A percentile compares a stretch with the other conserved stretches of the same genome.
These are phyloP conservation scores for Acipenser oxyrinchus DNA, from an alignment of 2,797 vertebrate genomes.

Conservation along the genomic window DNA sequence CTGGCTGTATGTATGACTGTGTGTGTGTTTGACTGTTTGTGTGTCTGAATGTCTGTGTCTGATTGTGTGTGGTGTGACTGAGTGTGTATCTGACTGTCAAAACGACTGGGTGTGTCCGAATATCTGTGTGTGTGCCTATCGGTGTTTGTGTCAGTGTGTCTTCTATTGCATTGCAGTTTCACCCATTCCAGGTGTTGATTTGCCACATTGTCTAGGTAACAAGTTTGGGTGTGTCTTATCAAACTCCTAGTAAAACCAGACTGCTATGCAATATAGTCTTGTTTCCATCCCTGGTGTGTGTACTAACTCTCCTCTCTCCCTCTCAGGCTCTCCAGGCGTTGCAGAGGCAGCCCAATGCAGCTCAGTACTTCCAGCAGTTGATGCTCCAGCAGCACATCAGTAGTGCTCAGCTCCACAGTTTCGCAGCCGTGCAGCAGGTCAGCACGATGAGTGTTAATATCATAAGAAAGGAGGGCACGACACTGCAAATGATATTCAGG, in stretches of 20 bases:
- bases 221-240: too few relatives aligned
- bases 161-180: too few relatives aligned
- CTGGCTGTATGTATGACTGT: neutral
- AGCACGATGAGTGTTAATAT: conserved; percentile 26
- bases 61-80: too few relatives aligned
- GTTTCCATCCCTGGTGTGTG: neutral
- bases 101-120: too few relatives aligned
- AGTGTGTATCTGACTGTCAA: too few relatives aligned
- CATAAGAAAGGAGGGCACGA: conserved; percentile 1
- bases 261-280: too few relatives aligned
- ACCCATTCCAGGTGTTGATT: too few relatives aligned
- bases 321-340: conserved; percentile 88
- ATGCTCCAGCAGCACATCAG: conserved; percentile 97
- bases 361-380: conserved; percentile 96
- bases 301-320: conserved; percentile 24
- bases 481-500: too few relatives aligned
- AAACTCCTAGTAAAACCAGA: too few relatives aligned
- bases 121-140: too few relatives aligned
- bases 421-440: conserved; percentile 96
- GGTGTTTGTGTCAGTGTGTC: too few relatives aligned
- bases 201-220: too few relatives aligned
- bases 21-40: neutral
- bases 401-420: conserved; percentile 86
- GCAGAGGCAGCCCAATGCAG: conserved; percentile 92
- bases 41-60: neutral